Base-by-base conservation (phyloP, 2,113 vertebrate species). In the Cairina moschata region DNA sequence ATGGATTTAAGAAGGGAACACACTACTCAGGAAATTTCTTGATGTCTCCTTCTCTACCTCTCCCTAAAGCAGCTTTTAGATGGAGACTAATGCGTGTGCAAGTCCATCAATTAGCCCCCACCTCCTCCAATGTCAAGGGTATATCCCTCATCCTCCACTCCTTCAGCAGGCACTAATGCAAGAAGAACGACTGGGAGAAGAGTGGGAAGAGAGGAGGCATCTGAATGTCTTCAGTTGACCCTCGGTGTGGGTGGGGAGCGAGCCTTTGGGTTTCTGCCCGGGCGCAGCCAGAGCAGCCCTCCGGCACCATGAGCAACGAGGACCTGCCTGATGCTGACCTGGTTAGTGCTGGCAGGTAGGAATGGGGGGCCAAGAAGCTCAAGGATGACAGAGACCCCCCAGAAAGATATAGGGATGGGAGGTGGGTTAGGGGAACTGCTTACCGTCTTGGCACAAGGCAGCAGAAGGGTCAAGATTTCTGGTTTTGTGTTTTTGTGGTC, bases 261-360 rank as follows among this genome's bases (percentile, higher is more conserved):
- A 65, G 95, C 73, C 91, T 88, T 11, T 96, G 95, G 94, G 32
- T 90, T 72, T 72, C 88, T 22, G 28, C 34, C 38, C 60, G 0
- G 29, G 25, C 1, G 0, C 81, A 73, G 2, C 5, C 4, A 22
- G 93, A 97, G 54, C 88, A 94, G 59, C 76, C 65, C 5, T 88
- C 90, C 18, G 8, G 62, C 44, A 55, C 20, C 13, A 0, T 52
- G 36, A 75, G 42, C 76, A n/a, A 5, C 0, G 81, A 28, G 28
- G 91, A 96, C 38, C 82, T 94, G 54, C 62, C 34, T 0, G 86
- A 95, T 55, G 62, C 18, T 2, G 83, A 94, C 75, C 83, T 68
- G 95, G 94, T 95, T 92, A 96, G 96, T 96, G 83, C 28, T 91
- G 86, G 52, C 55, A 78, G 71, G 86, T 74, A 75, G 91, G 83